Evolutionary conservation across 1,140 invertebrate species (phyloP).

Genomic region (Drosophila varians): DNA sequence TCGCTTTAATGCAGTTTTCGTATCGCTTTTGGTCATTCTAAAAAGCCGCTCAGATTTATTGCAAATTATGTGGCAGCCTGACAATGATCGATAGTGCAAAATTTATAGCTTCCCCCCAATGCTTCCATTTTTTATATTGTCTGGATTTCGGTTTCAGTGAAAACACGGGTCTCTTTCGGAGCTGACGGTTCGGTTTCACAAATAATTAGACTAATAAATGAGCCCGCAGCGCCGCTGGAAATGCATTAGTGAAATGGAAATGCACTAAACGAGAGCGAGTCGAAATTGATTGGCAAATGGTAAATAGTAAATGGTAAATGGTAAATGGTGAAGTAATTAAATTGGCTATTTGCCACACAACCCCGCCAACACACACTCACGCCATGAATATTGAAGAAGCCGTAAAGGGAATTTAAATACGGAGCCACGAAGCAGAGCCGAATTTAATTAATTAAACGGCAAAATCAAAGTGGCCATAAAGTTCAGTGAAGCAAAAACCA

Average conservation of each 20-base stretch:
- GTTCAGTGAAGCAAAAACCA: background rate
- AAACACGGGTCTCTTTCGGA: slow-evolving; percentile 37
- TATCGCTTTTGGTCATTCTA: slow-evolving; percentile 49
- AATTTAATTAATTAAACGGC: slow-evolving; percentile 13
- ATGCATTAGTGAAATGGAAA: slow-evolving; percentile 56
- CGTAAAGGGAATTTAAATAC: slow-evolving; percentile 11
- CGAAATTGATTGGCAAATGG: slow-evolving; percentile 17
- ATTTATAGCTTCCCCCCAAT: slow-evolving; percentile 52
- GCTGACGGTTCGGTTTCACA: slow-evolving; percentile 42
- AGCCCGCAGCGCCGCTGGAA: slow-evolving; percentile 39
- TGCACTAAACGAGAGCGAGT: slow-evolving; percentile 21
- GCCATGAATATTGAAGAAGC: slow-evolving; percentile 7
- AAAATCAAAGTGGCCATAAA: slow-evolving; percentile 13
- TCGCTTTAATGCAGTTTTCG: slow-evolving; percentile 44
- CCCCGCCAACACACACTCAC: too few species aligned
- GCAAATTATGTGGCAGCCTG: slow-evolving; percentile 69
- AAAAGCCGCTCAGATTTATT: slow-evolving; percentile 71
- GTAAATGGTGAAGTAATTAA: slow-evolving; percentile 34
- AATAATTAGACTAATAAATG: slow-evolving; percentile 73
- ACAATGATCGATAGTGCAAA: slow-evolving; percentile 77
- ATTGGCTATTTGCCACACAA: background rate
- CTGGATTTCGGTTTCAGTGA: slow-evolving; percentile 46
- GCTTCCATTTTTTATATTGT: slow-evolving; percentile 38
- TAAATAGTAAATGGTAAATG: slow-evolving; percentile 11
- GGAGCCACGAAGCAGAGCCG: background rate